A percentile compares a stretch with the other conserved stretches of the same genome.
Conservation (phyloP, 2,113 vertebrate genomes). For the Crocuta crocuta region DNA sequence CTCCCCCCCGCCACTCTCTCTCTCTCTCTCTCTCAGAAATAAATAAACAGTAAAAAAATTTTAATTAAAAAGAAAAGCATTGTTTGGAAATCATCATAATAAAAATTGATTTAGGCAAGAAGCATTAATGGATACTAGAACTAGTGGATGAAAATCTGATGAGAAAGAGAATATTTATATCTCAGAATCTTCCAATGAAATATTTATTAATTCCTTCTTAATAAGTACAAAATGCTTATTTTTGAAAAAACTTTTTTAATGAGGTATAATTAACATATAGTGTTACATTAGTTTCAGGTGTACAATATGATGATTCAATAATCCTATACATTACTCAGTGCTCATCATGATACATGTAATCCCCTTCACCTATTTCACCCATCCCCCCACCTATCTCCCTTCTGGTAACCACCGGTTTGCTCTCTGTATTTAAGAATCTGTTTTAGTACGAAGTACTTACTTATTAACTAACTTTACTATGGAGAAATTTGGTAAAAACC, state of each 20-base stretch:
- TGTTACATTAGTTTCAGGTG: background rate
- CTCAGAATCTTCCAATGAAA: background rate
- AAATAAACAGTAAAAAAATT: no score
- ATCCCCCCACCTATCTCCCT: background rate
- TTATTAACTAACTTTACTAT: conserved; percentile 16
- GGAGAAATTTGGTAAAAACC: background rate
- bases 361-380: background rate
- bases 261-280: background rate
- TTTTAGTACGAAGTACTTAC: background rate
- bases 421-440: background rate
- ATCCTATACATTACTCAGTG: background rate
- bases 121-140: background rate
- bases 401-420: background rate
- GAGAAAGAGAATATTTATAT: conserved; percentile 5
- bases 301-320: background rate
- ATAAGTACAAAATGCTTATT: background rate
- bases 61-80: background rate
- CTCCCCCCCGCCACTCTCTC: no score
- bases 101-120: conserved; percentile 49
- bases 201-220: background rate
- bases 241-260: background rate
- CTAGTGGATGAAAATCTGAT: background rate
- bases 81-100: background rate
- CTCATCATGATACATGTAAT: background rate
- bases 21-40: no score